Evolutionary conservation across 2,797 vertebrate genomes (phyloP).

Genomic region (Amphiprion clarkii): DNA sequence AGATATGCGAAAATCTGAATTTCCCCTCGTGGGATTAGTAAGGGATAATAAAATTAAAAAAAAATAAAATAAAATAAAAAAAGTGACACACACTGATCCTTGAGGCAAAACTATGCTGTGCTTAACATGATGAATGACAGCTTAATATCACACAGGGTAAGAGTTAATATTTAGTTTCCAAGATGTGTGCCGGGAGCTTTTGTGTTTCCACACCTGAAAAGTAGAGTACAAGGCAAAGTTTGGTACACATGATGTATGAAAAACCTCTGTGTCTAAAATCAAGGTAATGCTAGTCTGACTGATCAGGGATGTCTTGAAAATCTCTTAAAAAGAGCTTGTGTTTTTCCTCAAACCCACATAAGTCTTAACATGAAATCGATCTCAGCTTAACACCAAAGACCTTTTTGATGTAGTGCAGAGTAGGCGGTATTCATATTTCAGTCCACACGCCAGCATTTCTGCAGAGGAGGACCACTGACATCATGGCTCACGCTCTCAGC

Average conservation of each 20-base stretch:
- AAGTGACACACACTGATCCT: too few species aligned
- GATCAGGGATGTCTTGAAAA: slow-evolving; percentile 26
- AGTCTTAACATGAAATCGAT: slow-evolving; percentile 35
- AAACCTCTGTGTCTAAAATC: background rate
- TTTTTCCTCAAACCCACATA: slow-evolving; percentile 25
- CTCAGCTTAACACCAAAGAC: slow-evolving; percentile 34
- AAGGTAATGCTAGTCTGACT: slow-evolving; percentile 10
- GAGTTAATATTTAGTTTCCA: background rate
- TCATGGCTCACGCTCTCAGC: background rate
- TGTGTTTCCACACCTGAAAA: background rate
- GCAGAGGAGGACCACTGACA: background rate
- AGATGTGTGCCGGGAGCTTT: background rate
- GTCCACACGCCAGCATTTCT: slow-evolving; percentile 9
- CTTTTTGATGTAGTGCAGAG: slow-evolving; percentile 33
- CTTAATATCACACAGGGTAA: background rate
- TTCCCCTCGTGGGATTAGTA: too few species aligned
- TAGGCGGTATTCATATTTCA: slow-evolving; percentile 34
- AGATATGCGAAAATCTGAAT: too few species aligned
- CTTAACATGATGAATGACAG: background rate
- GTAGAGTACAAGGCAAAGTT: background rate
- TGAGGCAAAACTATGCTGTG: background rate
- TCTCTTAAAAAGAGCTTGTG: slow-evolving; percentile 4
- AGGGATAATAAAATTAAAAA: too few species aligned
- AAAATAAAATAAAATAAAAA: too few species aligned
- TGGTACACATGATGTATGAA: background rate